A percentile compares a stretch with the other conserved stretches of the same genome.
Conservation (phyloP, 2,113 vertebrate genomes). For the Romanogobio albipinnatus region DNA sequence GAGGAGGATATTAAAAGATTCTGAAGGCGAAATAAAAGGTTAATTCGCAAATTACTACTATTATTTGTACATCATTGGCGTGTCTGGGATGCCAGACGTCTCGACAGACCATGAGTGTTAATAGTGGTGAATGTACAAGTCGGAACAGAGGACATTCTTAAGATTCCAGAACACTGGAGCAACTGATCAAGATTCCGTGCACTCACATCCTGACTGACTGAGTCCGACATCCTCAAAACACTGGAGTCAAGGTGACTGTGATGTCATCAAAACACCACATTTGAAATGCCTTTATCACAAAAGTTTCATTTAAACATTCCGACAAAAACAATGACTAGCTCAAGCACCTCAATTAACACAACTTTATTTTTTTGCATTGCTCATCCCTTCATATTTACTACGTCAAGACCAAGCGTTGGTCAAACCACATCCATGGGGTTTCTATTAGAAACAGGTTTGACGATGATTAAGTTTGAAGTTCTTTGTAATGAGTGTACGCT, state of each 20-base stretch:
- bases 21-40: not conserved
- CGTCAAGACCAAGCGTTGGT: not conserved
- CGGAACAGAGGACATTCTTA: conserved; percentile 41
- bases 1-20: not conserved
- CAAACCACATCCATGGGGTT: not conserved
- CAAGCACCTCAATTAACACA: not conserved
- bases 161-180: conserved; percentile 33
- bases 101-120: not conserved
- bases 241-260: conserved; percentile 1
- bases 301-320: not conserved
- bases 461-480: not conserved
- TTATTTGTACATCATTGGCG: not conserved
- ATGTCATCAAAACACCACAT: conserved; percentile 22
- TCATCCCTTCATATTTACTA: not conserved
- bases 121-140: not conserved
- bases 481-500: not conserved
- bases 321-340: not conserved
- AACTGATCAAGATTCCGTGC: conserved; percentile 24
- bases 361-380: conserved; percentile 2
- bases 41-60: not conserved
- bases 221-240: conserved; percentile 20
- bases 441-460: conserved; percentile 28
- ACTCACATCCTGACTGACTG: conserved; percentile 7
- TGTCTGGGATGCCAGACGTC: conserved; percentile 9
- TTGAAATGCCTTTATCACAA: not conserved